These are phyloP conservation scores for Drosophila biarmipes DNA, from an alignment of 1,140 invertebrate species.

Conservation along the genomic window DNA sequence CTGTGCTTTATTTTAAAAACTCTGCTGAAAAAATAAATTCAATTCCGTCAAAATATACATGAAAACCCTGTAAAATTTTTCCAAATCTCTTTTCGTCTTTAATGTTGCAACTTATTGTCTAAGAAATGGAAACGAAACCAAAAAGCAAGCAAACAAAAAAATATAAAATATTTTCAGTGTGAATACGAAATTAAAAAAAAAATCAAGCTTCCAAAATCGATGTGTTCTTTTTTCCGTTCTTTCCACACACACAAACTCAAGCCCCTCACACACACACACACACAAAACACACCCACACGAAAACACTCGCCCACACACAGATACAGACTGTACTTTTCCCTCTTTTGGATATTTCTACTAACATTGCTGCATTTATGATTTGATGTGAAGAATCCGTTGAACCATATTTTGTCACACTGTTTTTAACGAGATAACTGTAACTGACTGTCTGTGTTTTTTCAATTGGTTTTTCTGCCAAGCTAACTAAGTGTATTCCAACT, in stretches of 20 bases:
- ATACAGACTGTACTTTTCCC: conserved; percentile 60
- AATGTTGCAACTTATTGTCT: conserved; percentile 84
- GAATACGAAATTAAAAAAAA: conserved; percentile 45
- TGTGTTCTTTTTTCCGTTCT: conserved; percentile 35
- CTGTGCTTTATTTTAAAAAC: conserved; percentile 22
- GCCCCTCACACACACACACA: conserved; percentile 24
- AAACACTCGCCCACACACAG: conserved; percentile 23
- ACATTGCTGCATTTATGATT: conserved; percentile 76
- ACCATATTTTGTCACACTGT: conserved; percentile 73
- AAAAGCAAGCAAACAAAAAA: conserved; percentile 43
- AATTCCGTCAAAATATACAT: conserved; percentile 19
- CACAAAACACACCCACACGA: conserved; percentile 1
- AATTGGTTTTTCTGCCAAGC: conserved; percentile 73
- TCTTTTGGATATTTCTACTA: conserved; percentile 69
- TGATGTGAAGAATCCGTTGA: conserved; percentile 63
- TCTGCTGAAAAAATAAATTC: conserved; percentile 26
- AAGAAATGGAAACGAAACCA: conserved; percentile 66
- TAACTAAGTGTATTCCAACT: conserved; percentile 74
- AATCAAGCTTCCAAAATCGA: conserved; percentile 36
- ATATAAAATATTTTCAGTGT: conserved; percentile 51
- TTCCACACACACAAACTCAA: conserved; percentile 31
- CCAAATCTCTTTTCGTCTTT: conserved; percentile 83
- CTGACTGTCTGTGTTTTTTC: conserved; percentile 74
- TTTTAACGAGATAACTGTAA: conserved; percentile 66
- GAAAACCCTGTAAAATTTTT: conserved; percentile 63